Evolutionary conservation across 2,797 vertebrate genomes (phyloP), one percentile per base, ranked within the genome.

Genomic region (Ctenopoma multispine): DNA sequence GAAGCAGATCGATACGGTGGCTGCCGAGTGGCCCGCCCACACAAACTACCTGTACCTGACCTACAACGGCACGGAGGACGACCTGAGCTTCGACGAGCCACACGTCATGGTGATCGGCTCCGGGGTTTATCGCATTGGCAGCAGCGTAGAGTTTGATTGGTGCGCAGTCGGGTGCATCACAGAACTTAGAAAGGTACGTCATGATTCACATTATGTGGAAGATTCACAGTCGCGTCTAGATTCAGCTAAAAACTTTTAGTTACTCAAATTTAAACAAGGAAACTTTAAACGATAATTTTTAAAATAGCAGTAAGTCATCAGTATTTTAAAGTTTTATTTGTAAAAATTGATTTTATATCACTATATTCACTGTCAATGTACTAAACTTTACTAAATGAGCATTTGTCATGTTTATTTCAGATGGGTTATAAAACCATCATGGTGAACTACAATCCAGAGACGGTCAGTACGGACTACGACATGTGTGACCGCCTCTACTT

Each of bases 401-500:
- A 1, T 46, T 29, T 15, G 3, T 65, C 38, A 0, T 13, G 0
- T 53, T n/a, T 53, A 7, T 78, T 57, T 3, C 83, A 99, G 98
- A 97, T 99, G 97, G 97, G 97, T 12, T 99, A 94, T 85, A 98
- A 97, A 91, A 98, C 97, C 0, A 99, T 99, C 86, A 99, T 99
- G 98, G 97, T 99, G 86, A 99, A 99, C 92, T 99, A 98, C 92
- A 99, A 99, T 90, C 98, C 98, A 0, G 98, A 99, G 93, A 99
- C 98, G 0, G 97, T 99, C 80, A 99, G 98, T 82, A 99, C 98
- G 0, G 98, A 99, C 91, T 99, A 99, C 0, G 98, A 99, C 89
- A 99, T 99, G 97, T 99, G 98, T 0, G 93, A 99, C 90, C 95
- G 97, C 7, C 97, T 99, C 67, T 99, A 99, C 92, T 99, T 99